Evolutionary conservation across 2,888 invertebrate species (phyloP), one percentile per base, ranked within the genome.

Genomic region (Lasiommata megera): DNA sequence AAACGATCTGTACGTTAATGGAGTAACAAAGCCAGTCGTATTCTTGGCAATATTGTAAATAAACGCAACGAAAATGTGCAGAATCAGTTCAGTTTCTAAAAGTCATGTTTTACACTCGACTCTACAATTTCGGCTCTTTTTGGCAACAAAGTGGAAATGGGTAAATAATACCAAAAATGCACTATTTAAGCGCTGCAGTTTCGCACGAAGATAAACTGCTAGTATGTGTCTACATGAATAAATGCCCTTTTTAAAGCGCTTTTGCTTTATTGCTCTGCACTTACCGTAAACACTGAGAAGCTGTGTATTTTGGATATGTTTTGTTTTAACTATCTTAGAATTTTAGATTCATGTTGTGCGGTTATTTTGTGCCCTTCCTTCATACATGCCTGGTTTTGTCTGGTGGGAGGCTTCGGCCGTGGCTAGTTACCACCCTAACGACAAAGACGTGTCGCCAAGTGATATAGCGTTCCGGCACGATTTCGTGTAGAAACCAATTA

Each of bases 151-250:
- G 48, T 48, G 36, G 36, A 48, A 48, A 48, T 37, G 23, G 36
- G 36, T 48, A 48, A 48, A 48, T 37, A 12, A 23, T 48, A 36
- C 48, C 48, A 48, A 18, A 48, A 48, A 36, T 48, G 36, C 23
- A 48, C 48, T 36, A 48, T 37, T 48, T 36, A 48, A 44, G 43
- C 43, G 43, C 1, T 34, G 17, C 47, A 34, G 47, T 47, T 48
- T 23, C 17, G 18, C 14, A 37, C 48, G 23, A 48, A 37, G 9
- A 48, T 23, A 23, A 23, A 51, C 14, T 51, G 37, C 12, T 2
- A 51, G 38, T 43, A 17, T 31, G 36, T 51, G 50, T 38, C 50
- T 40, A 51, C 50, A 38, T 51, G 38, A 51, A 51, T 51, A 28
- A 51, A 40, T 38, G 31, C 31, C 28, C 46, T 46, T 31, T 46